phyloP scores from a whole-genome alignment of 2,113 vertebrate genomes.

The Hippoglossus stenolepis region DNA sequence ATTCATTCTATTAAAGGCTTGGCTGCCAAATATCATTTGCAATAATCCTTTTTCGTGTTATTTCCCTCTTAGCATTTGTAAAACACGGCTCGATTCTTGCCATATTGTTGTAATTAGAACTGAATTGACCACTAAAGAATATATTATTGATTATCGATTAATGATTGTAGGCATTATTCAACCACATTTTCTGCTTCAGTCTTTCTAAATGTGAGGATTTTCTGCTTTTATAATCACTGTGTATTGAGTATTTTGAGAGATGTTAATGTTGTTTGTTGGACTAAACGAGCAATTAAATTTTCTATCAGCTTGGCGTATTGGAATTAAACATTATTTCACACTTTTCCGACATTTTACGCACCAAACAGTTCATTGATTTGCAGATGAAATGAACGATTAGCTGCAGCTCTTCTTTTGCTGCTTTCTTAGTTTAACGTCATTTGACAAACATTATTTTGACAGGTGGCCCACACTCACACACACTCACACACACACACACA shows the following conservation, averaged over 20 bases:
- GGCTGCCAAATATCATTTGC: constrained; percentile 25
- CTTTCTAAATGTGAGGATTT: neutral
- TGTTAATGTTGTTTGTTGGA: neutral
- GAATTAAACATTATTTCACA: neutral
- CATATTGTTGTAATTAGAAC: neutral
- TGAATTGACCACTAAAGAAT: neutral
- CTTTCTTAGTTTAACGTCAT: neutral
- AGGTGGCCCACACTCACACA: neutral
- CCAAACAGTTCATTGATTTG: neutral
- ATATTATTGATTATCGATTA: neutral
- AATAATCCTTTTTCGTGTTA: neutral
- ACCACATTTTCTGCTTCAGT: neutral
- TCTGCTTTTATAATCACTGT: neutral
- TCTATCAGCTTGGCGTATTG: neutral
- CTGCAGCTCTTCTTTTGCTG: neutral
- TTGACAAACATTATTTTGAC: constrained; percentile 20
- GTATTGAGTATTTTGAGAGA: neutral
- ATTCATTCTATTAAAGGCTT: constrained; percentile 27
- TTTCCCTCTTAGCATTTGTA: neutral
- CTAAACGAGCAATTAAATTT: neutral
- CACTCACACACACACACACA: constrained; percentile 8
- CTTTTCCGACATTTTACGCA: neutral
- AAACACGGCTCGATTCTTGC: constrained; percentile 1
- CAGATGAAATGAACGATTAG: neutral
- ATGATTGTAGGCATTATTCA: neutral